Conservation (phyloP, 2,888 invertebrate genomes). For the Chrysodeixis includens region DNA sequence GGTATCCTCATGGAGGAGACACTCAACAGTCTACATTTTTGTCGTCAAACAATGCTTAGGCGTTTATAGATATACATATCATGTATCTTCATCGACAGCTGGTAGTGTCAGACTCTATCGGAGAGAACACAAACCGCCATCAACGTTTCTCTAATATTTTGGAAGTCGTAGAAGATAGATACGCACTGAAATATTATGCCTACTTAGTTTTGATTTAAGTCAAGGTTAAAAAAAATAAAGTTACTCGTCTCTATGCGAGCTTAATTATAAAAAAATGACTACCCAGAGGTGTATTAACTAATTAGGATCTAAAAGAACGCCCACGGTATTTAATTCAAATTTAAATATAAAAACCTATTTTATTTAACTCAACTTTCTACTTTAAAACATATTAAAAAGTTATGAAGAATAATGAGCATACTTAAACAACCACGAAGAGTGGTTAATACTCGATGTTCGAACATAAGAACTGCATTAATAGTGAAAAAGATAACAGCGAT, state of each 20-base stretch:
- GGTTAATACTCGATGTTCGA: not conserved
- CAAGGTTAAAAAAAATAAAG: not conserved
- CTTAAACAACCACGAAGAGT: not conserved
- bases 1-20: too few relatives aligned
- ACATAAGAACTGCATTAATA: not conserved
- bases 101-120: too few relatives aligned
- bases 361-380: constrained; percentile 1
- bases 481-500: not conserved
- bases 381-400: not conserved
- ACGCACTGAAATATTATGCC: too few relatives aligned
- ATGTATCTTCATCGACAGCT: too few relatives aligned
- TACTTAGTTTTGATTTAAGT: not conserved
- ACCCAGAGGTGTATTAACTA: not conserved
- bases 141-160: too few relatives aligned
- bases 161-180: too few relatives aligned
- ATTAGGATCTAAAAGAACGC: not conserved
- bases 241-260: not conserved
- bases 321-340: not conserved
- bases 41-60: too few relatives aligned
- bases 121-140: too few relatives aligned
- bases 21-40: too few relatives aligned
- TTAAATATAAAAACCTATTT: not conserved
- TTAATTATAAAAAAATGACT: not conserved
- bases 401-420: constrained; percentile 6
- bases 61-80: too few relatives aligned